Evolutionary conservation across 2,888 invertebrate species (phyloP).

Genomic region (Orchesellides sinensis): DNA sequence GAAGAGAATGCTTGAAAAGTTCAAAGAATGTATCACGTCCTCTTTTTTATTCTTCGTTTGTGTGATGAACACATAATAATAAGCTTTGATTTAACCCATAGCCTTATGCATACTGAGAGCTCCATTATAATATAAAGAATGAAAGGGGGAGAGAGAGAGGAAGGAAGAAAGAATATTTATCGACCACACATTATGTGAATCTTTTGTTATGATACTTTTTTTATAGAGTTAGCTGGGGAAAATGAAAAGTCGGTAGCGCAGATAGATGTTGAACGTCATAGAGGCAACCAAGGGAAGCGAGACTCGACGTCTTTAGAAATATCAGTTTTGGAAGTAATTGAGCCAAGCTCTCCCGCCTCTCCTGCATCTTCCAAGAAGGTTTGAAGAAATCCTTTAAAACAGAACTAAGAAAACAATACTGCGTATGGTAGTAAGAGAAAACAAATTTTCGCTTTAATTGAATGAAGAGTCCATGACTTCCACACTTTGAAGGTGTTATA

Average conservation of each 20-base stretch:
- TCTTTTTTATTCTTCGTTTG: neutral
- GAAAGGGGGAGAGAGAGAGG: neutral
- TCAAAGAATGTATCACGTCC: slow-evolving; percentile 18
- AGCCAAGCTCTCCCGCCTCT: slow-evolving; percentile 61
- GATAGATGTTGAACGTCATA: slow-evolving; percentile 45
- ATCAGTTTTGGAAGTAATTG: slow-evolving; percentile 74
- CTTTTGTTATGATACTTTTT: slow-evolving; percentile 38
- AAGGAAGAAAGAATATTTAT: slow-evolving; percentile 32
- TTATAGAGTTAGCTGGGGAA: slow-evolving; percentile 55
- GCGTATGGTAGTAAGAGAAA: slow-evolving; percentile 26
- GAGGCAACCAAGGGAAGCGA: slow-evolving; percentile 51
- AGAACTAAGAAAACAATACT: slow-evolving; percentile 42
- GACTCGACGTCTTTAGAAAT: slow-evolving; percentile 55
- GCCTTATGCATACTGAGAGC: neutral
- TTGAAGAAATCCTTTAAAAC: slow-evolving; percentile 52
- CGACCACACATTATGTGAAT: slow-evolving; percentile 33
- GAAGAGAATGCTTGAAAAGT: neutral
- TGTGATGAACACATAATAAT: slow-evolving; percentile 46
- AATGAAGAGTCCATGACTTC: slow-evolving; percentile 59
- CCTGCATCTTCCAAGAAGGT: slow-evolving; percentile 56
- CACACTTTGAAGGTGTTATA: slow-evolving; percentile 15
- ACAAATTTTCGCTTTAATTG: slow-evolving; percentile 34
- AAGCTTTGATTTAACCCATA: slow-evolving; percentile 50
- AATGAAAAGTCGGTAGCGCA: slow-evolving; percentile 60
- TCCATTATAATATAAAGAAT: no score